Evolutionary conservation across 2,113 vertebrate genomes (phyloP), one percentile per base, ranked within the genome.

Genomic region (Colius striatus): DNA sequence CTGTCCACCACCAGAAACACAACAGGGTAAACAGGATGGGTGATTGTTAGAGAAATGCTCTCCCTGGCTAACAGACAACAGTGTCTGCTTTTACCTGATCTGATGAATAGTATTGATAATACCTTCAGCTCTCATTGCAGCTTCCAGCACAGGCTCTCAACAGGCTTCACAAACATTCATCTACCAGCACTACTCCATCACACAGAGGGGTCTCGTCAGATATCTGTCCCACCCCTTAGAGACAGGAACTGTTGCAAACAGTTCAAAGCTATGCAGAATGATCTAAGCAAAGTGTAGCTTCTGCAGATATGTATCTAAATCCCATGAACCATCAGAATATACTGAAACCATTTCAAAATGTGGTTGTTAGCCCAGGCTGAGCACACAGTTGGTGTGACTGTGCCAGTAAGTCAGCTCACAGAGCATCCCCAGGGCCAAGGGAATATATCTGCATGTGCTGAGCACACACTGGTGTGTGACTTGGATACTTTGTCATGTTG

Each of bases 381-480:
- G 11, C 18, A 5, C 1, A 8, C 2, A 5, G 34, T 1, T 11
- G 13, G 5, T 9, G 22, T 41, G 65, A 4, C 48, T 5, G 27
- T 6, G 29, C 5, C 15, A 7, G 11, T 29, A 48, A 32, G 38
- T 19, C 22, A 7, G 32, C 45, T 16, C 45, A 48, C 18, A 30
- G 50, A 47, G n/a, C 43, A 68, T 15, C 36, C 5, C 17, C 0
- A 0, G 26, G 50, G n/a, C 45, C 45, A 30, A 19, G 29, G 22
- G 38, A 38, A 5, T 20, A 17, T 14, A 9, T 13, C 29, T 30
- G 23, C 50, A 16, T 18, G 17, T 17, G 47, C 13, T 48, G 38
- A 32, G 50, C 20, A 4, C 0, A 0, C 1, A 1, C 1, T 32
- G 47, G 32, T 20, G 19, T 32, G 65, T 20, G 58, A 48, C 55